Evolutionary conservation across 2,113 vertebrate genomes (phyloP), one percentile per base, ranked within the genome.

Genomic region (Thalassarche chlororhynchos): DNA sequence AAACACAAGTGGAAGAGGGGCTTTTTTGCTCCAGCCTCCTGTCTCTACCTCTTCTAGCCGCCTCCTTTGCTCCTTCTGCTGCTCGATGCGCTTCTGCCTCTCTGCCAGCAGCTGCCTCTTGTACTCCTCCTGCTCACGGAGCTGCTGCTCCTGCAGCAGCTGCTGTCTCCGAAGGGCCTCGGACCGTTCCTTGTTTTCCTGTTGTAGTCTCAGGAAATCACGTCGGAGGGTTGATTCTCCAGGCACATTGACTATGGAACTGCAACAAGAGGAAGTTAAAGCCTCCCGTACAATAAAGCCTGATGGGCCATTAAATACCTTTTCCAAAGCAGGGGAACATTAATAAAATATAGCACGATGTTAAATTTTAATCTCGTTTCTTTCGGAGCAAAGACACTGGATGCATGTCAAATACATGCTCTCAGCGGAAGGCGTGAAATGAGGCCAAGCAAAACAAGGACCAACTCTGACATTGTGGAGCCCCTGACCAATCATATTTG

Each of bases 141-240:
- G 99, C 98, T 99, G 99, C 89, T 99, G 99, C 96, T 99, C 99
- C 98, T 99, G 99, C 14, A 99, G 98, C 42, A 99, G 99, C 98
- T 99, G 99, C 96, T 99, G 99, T 76, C 99, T 98, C 54, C 99
- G 98, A 97, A 99, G 98, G 16, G 99, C 99, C 98, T 99, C 99
- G 0, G 99, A 99, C 17, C 99, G 99, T 93, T 99, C 99, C 99
- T 99, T 99, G 98, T 99, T 99, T 98, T 99, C 99, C 98, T 99
- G 99, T 98, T 99, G 99, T 86, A 99, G 98, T 9, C 99, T 99
- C 97, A 99, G 98, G 98, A 99, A 99, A 98, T 99, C 99, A 42
- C 99, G 98, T 28, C 99, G 99, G 84, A 99, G 97, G 5, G 99
- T 99, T 2, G 99, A 99, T 98, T 99, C 99, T 14, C 99, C 99